These are phyloP conservation scores for Drosophila tani DNA, from an alignment of 1,140 invertebrate species.

Conservation along the genomic window DNA sequence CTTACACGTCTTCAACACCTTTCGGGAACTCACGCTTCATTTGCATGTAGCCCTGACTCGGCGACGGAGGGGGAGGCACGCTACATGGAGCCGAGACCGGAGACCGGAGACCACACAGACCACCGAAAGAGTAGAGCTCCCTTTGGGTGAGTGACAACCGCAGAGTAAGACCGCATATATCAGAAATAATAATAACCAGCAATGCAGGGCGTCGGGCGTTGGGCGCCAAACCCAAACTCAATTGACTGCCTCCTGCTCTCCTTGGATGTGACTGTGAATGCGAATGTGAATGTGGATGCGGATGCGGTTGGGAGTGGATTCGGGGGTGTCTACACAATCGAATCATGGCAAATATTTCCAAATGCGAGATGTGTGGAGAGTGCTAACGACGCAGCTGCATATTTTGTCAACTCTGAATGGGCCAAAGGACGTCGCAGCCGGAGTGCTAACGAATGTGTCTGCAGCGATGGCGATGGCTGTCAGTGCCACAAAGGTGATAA, in stretches of 20 bases:
- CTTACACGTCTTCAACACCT: constrained; percentile 69
- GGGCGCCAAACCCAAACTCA: constrained; percentile 58
- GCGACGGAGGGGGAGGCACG: constrained; percentile 24
- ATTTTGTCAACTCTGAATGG: constrained; percentile 73
- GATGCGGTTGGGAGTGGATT: constrained; percentile 2
- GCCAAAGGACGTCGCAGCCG: constrained; percentile 8
- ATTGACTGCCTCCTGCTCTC: constrained; percentile 46
- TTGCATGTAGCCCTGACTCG: constrained; percentile 76
- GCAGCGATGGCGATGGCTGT: constrained; percentile 50
- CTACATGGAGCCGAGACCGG: constrained; percentile 41
- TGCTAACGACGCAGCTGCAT: constrained; percentile 76
- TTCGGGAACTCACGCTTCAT: constrained; percentile 78
- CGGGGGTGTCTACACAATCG: constrained; percentile 64
- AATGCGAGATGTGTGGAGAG: constrained; percentile 36
- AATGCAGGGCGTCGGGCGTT: constrained; percentile 35
- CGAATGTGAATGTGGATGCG: constrained; percentile 32
- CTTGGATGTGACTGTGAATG: constrained; percentile 13
- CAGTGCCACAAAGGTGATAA: constrained; percentile 74
- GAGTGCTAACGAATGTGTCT: constrained; percentile 56
- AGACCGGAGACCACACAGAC: constrained; percentile 52
- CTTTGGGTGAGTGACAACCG: constrained; percentile 70
- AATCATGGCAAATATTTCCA: constrained; percentile 79
- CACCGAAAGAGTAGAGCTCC: constrained; percentile 27
- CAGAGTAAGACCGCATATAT: constrained; percentile 83
- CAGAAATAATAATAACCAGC: constrained; percentile 81